Percentiles rank a stretch among this genome's conserved stretches.
These are phyloP conservation scores for Diceros bicornis DNA, from an alignment of 2,797 vertebrate genomes.

Conservation along the genomic window DNA sequence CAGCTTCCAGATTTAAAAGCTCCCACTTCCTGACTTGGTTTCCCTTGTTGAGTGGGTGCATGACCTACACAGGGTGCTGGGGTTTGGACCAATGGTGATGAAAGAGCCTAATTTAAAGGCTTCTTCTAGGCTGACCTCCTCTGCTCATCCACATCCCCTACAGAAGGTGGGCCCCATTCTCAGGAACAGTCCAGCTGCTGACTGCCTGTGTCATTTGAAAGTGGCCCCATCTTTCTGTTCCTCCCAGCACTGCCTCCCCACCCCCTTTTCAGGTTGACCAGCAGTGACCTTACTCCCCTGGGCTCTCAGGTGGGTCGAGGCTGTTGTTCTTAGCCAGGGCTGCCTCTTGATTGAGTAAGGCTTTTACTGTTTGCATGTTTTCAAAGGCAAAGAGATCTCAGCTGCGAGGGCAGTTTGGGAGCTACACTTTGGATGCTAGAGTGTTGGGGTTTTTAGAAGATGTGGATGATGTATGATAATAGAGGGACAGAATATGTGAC, in stretches of 20 bases:
- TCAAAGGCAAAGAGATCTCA: background rate
- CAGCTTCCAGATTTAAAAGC: background rate
- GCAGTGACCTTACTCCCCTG: background rate
- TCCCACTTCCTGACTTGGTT: constrained; percentile 13
- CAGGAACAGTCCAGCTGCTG: background rate
- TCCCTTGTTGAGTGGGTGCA: background rate
- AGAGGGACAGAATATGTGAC: background rate
- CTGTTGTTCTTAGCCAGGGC: background rate
- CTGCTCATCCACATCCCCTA: background rate
- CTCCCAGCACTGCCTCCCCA: background rate
- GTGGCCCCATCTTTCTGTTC: background rate
- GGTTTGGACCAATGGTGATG: background rate
- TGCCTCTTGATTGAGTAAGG: background rate
- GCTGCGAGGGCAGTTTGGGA: background rate
- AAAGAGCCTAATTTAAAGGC: background rate
- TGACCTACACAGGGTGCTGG: background rate
- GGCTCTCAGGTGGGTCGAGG: background rate
- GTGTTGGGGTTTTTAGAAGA: background rate
- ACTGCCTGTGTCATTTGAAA: background rate
- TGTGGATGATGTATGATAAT: background rate
- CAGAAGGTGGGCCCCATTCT: background rate
- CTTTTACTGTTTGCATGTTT: background rate
- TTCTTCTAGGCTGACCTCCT: background rate
- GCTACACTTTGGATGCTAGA: background rate
- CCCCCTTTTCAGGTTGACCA: background rate